phyloP scores from a whole-genome alignment of 2,888 invertebrate genomes.

The Cephalotes varians region DNA sequence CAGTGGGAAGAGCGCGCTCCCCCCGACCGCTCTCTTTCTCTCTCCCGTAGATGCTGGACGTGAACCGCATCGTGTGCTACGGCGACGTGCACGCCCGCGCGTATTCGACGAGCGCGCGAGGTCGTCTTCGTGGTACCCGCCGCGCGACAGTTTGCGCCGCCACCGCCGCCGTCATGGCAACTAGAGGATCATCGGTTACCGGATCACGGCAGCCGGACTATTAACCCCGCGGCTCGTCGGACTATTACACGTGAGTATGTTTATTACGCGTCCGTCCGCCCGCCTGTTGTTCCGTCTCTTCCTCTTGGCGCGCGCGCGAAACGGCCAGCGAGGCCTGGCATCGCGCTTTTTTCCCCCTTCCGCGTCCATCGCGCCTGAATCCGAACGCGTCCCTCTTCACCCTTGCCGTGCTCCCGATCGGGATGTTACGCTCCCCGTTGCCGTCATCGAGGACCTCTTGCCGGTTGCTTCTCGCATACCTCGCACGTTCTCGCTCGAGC shows the following conservation, averaged over 20 bases:
- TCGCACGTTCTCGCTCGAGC: conserved; percentile 46
- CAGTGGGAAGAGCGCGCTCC: conserved; percentile 66
- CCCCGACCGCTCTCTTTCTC: conserved; percentile 15
- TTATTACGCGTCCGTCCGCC: conserved; percentile 4
- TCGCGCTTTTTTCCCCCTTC: not conserved
- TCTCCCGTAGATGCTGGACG: conserved; percentile 60
- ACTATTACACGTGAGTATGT: conserved; percentile 80
- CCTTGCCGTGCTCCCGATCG: conserved; percentile 73
- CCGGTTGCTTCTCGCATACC: conserved; percentile 62
- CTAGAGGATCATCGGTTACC: conserved; percentile 75
- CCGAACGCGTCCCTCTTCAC: conserved; percentile 48
- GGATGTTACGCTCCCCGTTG: conserved; percentile 45
- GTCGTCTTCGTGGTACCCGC: conserved; percentile 45
- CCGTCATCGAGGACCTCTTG: conserved; percentile 45
- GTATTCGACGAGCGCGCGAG: conserved; percentile 42
- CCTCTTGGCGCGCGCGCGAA: conserved; percentile 8
- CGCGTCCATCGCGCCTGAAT: conserved; percentile 32
- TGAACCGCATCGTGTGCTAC: conserved; percentile 25
- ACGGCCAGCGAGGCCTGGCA: not conserved
- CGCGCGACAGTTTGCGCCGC: conserved; percentile 69
- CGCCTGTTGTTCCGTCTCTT: not conserved
- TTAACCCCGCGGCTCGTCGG: conserved; percentile 74
- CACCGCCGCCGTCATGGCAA: conserved; percentile 77
- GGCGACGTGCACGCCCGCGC: conserved; percentile 13
- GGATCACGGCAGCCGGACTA: conserved; percentile 76